Evolutionary conservation across 2,888 invertebrate species (phyloP), one percentile per base, ranked within the genome.

Genomic region (Xestia ashworthii): DNA sequence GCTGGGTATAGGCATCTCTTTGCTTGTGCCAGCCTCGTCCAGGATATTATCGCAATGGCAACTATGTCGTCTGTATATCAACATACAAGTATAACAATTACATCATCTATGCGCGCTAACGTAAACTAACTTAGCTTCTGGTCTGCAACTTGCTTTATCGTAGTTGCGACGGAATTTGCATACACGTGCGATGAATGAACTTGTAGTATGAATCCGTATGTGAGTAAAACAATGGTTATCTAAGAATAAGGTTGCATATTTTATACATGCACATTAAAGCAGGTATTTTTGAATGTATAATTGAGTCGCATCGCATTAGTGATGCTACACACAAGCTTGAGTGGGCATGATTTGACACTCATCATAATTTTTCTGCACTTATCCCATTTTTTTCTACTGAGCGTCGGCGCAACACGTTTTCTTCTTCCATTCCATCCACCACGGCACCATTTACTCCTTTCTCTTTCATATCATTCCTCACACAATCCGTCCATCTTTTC

Each of bases 151-250:
- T 12, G 32, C 19, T 11, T 60, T 60, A 67, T 66, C 50, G 60
- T 16, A 41, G n/a, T 79, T 74, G 55, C 6, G 46, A 41, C 25
- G 38, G 25, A 41, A 78, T 77, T 79, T 46, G 25, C 71, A 53
- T 76, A 76, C 50, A 66, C 70, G 79, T 79, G 79, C 25, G 14
- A 58, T 69, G 76, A 58, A 82, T 65, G 44, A 66, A 65, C 32
- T 69, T 50, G 14, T 41, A 22, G 25, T 46, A n/a, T 8, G 3
- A 32, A 5, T 58, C 38, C 38, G 4, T 22, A 46, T 48, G 12
- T 9, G 32, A 71, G 32, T 62, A 48, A 48, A 60, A 25, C 32
- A 50, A 62, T 50, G 25, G 25, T 9, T 32, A 12, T n/a, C 3
- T 76, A 44, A 62, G 32, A 60, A 32, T 32, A 60, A 48, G 38